Conservation (phyloP, 2,113 vertebrate species). For the Pristiophorus japonicus region DNA sequence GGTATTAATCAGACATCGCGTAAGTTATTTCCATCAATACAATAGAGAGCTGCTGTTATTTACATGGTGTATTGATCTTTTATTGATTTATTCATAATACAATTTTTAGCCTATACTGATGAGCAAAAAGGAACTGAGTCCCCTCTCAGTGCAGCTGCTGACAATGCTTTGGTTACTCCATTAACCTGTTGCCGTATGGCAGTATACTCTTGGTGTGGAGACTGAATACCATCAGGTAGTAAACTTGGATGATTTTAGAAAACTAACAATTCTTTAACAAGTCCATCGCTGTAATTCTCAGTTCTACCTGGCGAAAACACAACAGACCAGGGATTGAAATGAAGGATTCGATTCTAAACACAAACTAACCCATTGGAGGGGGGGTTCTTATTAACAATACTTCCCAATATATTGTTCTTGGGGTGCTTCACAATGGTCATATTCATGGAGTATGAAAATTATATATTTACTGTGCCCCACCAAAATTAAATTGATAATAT, state of each 20-base stretch:
- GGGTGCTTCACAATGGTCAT: background rate
- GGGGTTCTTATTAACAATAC: background rate
- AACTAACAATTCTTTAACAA: background rate
- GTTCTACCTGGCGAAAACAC: background rate
- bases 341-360: background rate
- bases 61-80: too few species aligned
- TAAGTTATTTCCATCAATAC: background rate
- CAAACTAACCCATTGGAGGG: background rate
- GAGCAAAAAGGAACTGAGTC: background rate
- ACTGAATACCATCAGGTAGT: background rate
- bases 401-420: background rate
- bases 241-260: background rate
- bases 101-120: background rate
- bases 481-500: background rate
- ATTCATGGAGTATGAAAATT: background rate
- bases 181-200: background rate
- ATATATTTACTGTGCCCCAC: background rate
- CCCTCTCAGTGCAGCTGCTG: too few species aligned
- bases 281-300: background rate
- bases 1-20: background rate
- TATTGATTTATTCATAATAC: background rate
- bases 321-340: background rate
- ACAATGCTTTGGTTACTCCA: too few species aligned
- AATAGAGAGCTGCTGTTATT: background rate
- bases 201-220: background rate